Conservation (phyloP, 2,113 vertebrate genomes). For the Raphicerus campestris region DNA sequence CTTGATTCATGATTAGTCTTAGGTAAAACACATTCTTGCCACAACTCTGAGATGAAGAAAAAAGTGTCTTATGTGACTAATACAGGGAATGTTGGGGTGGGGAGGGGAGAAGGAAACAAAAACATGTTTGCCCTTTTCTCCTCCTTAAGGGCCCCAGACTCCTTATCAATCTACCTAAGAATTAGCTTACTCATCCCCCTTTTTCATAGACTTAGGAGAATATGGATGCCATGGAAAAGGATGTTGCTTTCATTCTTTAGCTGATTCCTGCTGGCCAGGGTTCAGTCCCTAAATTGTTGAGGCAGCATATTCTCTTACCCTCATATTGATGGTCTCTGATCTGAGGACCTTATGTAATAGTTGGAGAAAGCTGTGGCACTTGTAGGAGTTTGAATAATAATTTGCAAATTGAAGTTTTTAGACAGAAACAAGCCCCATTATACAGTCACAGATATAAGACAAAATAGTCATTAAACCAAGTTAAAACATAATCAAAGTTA, state of each 20-base stretch:
- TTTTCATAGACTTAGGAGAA: background rate
- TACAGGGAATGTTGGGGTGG: background rate
- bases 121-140: background rate
- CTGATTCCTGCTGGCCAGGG: background rate
- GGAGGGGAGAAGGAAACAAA: background rate
- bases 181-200: background rate
- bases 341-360: background rate
- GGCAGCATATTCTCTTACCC: background rate
- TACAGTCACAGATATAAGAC: background rate
- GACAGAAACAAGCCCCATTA: background rate
- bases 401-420: background rate
- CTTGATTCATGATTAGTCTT: background rate
- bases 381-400: background rate
- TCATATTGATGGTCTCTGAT: background rate
- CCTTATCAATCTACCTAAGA: background rate
- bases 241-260: rapidly evolving
- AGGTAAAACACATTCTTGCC: background rate
- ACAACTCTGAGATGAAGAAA: background rate
- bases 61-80: background rate
- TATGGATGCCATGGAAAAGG: background rate
- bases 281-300: background rate
- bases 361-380: background rate
- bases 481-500: background rate
- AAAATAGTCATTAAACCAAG: background rate
- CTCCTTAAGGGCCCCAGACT: background rate